Conservation (phyloP, 2,797 vertebrate genomes). For the Micrastur ruficollis region DNA sequence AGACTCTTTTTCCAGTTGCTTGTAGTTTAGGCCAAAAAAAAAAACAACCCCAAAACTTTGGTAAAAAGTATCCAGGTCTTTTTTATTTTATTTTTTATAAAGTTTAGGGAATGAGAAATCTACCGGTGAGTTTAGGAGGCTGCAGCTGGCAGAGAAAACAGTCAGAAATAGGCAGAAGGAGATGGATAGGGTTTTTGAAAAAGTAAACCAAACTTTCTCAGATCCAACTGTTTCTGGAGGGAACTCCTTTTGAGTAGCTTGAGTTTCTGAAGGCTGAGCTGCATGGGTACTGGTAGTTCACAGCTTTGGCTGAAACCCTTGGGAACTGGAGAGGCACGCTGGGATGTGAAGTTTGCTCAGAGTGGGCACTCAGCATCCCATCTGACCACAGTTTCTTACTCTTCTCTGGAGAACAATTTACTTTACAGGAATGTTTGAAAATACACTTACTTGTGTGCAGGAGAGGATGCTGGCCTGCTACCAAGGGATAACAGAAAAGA, state of each 20-base stretch:
- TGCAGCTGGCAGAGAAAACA: not conserved
- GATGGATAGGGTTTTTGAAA: not conserved
- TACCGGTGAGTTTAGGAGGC: not conserved
- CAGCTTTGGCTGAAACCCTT: not conserved
- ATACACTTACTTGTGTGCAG: not conserved
- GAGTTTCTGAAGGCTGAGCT: not conserved
- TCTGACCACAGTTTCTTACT: not conserved
- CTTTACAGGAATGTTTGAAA: not conserved
- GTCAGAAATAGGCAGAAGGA: not conserved
- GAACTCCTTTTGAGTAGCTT: not conserved
- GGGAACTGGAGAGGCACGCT: not conserved
- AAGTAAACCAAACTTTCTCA: not conserved
- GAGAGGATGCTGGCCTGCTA: not conserved
- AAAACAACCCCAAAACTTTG: not conserved
- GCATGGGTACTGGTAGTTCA: not conserved
- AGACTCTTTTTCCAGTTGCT: not conserved
- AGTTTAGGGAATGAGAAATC: not conserved
- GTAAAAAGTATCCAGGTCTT: not conserved
- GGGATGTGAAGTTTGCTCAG: not conserved
- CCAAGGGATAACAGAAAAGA: not conserved
- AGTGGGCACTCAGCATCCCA: not conserved
- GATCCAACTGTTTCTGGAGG: not conserved
- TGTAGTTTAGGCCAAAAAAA: not conserved
- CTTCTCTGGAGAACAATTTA: not conserved
- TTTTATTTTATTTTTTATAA: not conserved